Conservation (phyloP, 2,113 vertebrate species). For the Acanthisitta chloris region DNA sequence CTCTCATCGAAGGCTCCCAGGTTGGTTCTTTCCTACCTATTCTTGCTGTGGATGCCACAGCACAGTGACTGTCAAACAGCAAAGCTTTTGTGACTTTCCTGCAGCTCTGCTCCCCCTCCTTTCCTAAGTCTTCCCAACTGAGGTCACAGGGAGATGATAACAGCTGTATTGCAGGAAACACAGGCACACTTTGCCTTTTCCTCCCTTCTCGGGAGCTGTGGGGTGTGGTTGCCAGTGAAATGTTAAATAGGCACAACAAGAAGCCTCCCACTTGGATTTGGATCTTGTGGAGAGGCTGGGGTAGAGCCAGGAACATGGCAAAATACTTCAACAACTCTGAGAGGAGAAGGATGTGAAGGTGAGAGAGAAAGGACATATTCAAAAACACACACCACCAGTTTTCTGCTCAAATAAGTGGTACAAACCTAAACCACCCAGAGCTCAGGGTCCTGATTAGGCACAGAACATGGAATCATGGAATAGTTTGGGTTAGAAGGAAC, state of each 20-base stretch:
- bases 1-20: neutral
- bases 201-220: neutral
- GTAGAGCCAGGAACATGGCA: fast-evolving
- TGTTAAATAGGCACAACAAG: neutral
- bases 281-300: neutral
- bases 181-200: neutral
- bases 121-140: neutral
- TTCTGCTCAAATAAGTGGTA: neutral
- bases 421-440: neutral
- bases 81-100: neutral
- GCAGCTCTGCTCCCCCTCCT: neutral
- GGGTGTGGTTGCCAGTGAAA: fast-evolving
- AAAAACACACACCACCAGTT: fast-evolving
- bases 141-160: neutral
- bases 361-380: neutral
- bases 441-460: too few relatives aligned
- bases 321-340: fast-evolving
- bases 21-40: neutral
- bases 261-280: neutral
- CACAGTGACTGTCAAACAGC: too few relatives aligned
- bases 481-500: too few relatives aligned
- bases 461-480: neutral
- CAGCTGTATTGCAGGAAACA: neutral
- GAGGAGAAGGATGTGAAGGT: neutral
- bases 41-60: too few relatives aligned